phyloP scores from a whole-genome alignment of 1,140 invertebrate genomes.

The Drosophila subobscura region DNA sequence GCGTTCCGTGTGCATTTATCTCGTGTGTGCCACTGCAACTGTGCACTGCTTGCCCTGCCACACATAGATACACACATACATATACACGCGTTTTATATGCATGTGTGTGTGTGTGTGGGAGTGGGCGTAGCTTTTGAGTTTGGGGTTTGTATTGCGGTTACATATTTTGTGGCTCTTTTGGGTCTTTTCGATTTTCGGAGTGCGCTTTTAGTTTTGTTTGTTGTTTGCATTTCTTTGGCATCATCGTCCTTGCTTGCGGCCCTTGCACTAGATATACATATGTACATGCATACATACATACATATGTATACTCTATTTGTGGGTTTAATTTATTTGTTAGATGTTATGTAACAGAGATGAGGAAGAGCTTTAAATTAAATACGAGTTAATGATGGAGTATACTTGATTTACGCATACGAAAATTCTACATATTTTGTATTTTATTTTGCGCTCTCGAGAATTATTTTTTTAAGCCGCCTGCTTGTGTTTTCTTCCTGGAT shows the following conservation, averaged over 20 bases:
- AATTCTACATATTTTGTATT: no score
- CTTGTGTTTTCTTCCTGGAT: no score
- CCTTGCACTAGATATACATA: no score
- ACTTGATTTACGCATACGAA: no score
- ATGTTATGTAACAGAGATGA: no score
- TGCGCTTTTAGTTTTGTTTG: conserved; percentile 69
- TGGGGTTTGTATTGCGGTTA: conserved; percentile 54
- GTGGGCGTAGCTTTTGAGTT: conserved; percentile 45
- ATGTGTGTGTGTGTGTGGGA: conserved; percentile 19
- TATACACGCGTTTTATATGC: neutral
- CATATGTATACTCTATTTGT: neutral
- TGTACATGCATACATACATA: no score
- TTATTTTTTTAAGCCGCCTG: no score
- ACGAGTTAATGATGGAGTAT: no score
- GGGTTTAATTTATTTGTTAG: neutral
- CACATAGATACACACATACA: neutral
- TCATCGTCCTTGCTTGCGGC: conserved; percentile 30
- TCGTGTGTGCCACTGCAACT: conserved; percentile 25
- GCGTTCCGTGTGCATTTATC: conserved; percentile 63
- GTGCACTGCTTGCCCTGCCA: conserved; percentile 25
- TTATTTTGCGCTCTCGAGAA: no score
- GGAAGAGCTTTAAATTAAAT: accelerated
- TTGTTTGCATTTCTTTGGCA: conserved; percentile 68
- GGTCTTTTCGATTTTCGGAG: conserved; percentile 74
- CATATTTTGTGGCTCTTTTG: conserved; percentile 69